Evolutionary conservation across 2,888 invertebrate species (phyloP), one percentile per base, ranked within the genome.

Genomic region (Oxycera nigricornis): DNA sequence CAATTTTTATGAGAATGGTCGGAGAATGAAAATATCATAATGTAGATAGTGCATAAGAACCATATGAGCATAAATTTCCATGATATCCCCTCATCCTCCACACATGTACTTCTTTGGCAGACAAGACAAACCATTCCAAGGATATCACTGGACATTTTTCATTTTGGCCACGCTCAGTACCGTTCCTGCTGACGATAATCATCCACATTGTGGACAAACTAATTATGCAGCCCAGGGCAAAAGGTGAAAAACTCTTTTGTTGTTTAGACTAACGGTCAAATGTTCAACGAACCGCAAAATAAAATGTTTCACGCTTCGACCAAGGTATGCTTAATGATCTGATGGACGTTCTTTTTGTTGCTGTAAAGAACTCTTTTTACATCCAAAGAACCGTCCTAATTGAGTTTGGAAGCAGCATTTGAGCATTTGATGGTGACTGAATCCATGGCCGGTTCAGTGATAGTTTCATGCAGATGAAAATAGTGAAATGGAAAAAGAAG

Each of bases 301-400:
- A 22, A 70, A 70, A 70, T 70, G 70, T 70, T 65, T 70, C 52
- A 55, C 55, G 70, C 52, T 52, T 55, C 31, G 46, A 22, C 28
- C 17, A 70, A 70, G 70, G 70, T 70, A 46, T 70, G 70, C 70
- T 70, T 70, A 70, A 70, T 70, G 70, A 31, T 22, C 70, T 70
- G 70, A 3, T 55, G 22, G 62, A 65, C 14, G 22, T 35, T 24
- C n/a, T 26, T 62, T 31, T 31, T 61, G 3, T 31, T n/a, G 17
- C 31, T 4, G 22, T 22, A 55, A 39, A 39, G 14, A 9, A 39
- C 39, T 7, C 39, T 9, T 39, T 9, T 7, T 39, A 39, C 39
- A 39, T 14, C 39, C 9, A 39, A 39, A 39, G 39, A 39, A 14
- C 14, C 39, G 39, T 39, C 14, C 39, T 39, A 39, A 39, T 39